Evolutionary conservation across 2,888 invertebrate genomes (phyloP).

Genomic region (Apomyelois bistriatella): DNA sequence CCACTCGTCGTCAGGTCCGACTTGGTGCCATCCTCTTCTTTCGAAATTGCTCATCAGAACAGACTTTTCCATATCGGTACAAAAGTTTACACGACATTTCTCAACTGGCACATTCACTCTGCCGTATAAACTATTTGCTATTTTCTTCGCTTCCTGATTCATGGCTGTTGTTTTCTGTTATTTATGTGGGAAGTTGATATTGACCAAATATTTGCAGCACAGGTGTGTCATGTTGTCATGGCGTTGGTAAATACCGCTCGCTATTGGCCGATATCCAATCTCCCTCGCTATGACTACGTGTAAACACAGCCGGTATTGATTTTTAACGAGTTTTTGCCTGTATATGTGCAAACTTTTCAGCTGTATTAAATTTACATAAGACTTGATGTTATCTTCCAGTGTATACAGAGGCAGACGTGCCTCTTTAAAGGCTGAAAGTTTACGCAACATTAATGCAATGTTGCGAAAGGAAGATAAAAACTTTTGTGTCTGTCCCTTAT

Average conservation of each 20-base stretch:
- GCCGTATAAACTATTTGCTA: conserved; percentile 64
- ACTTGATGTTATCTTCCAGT: conserved; percentile 10
- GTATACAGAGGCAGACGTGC: not conserved
- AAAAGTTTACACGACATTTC: conserved; percentile 67
- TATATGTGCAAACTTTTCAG: conserved; percentile 17
- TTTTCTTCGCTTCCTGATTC: conserved; percentile 59
- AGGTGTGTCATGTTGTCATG: conserved; percentile 52
- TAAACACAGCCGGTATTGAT: conserved; percentile 56
- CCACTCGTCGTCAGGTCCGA: conserved; percentile 94
- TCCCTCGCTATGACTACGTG: conserved; percentile 59
- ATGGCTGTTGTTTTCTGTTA: conserved; percentile 29
- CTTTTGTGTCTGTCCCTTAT: too few species aligned
- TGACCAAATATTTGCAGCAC: conserved; percentile 46
- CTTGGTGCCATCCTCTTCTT: conserved; percentile 85
- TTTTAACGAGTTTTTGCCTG: conserved; percentile 43
- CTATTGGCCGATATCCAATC: conserved; percentile 51
- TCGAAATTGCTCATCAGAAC: conserved; percentile 55
- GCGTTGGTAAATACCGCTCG: conserved; percentile 45
- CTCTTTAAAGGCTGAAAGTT: not conserved
- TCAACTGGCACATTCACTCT: conserved; percentile 64
- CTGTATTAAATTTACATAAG: conserved; percentile 15
- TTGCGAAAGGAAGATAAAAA: too few species aligned
- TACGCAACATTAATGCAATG: not conserved
- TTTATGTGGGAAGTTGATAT: conserved; percentile 34
- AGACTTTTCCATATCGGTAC: conserved; percentile 54